Evolutionary conservation across 2,113 vertebrate genomes (phyloP).

Genomic region (Ailurus styani): DNA sequence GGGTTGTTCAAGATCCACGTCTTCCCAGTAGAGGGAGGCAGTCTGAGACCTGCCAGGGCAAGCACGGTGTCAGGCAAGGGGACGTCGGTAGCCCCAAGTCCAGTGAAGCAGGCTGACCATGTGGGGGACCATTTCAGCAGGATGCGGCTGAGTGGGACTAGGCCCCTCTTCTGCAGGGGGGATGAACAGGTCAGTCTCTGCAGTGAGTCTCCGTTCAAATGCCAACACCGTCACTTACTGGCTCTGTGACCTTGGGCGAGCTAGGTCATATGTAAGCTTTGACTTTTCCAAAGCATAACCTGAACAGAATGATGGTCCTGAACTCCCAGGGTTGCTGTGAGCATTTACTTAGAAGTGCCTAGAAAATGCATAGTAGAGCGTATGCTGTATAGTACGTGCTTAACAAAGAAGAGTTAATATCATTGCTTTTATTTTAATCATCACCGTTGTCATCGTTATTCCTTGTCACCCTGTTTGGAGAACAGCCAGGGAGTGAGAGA

Average conservation of each 20-base stretch:
- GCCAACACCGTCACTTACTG: neutral
- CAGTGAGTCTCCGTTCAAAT: neutral
- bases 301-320: neutral
- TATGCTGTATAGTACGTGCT: neutral
- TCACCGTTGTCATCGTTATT: neutral
- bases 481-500: neutral
- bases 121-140: neutral
- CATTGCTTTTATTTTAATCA: neutral
- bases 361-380: rapidly evolving
- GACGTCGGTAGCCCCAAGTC: neutral
- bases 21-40: neutral
- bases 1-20: neutral
- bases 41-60: rapidly evolving
- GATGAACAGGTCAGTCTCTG: neutral
- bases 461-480: neutral
- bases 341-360: neutral
- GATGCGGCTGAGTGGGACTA: neutral
- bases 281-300: neutral
- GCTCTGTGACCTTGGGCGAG: neutral
- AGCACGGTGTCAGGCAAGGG: neutral
- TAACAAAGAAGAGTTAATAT: neutral
- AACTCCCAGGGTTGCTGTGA: neutral
- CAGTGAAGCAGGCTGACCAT: neutral
- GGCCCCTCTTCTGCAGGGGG: too few relatives aligned
- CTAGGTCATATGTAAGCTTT: neutral